Conservation (phyloP, 1,140 invertebrate genomes). For the Drosophila ficusphila region DNA sequence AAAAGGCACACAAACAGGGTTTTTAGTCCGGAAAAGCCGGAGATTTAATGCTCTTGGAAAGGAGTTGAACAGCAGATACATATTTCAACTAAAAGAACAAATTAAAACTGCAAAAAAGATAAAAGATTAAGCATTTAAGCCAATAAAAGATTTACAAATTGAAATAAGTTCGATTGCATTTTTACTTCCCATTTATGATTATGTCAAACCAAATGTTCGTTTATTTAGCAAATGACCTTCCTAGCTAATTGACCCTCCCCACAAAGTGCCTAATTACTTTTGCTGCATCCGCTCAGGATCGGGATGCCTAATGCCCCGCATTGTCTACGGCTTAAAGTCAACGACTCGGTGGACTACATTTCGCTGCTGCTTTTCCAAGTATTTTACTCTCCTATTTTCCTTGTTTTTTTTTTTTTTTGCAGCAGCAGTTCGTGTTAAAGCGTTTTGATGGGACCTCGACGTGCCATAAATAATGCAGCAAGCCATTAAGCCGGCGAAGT, state of each 20-base stretch:
- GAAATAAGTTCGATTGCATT: too few relatives aligned
- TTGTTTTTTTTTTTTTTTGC: too few relatives aligned
- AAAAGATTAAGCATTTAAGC: too few relatives aligned
- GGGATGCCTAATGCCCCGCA: constrained; percentile 57
- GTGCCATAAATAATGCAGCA: constrained; percentile 76
- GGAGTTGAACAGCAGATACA: too few relatives aligned
- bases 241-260: background rate
- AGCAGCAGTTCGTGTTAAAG: constrained; percentile 51
- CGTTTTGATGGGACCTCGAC: constrained; percentile 67
- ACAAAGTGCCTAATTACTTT: constrained; percentile 42
- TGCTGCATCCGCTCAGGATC: constrained; percentile 7
- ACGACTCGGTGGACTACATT: constrained; percentile 55
- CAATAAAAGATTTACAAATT: too few relatives aligned
- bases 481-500: constrained; percentile 62
- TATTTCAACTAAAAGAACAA: too few relatives aligned
- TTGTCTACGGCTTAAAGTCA: constrained; percentile 76
- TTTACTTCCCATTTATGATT: too few relatives aligned
- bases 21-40: background rate
- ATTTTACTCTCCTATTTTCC: constrained; percentile 6
- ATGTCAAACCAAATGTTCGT: too few relatives aligned
- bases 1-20: constrained; percentile 11
- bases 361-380: constrained; percentile 2
- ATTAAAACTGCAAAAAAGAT: too few relatives aligned
- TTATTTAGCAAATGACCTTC: too few relatives aligned
- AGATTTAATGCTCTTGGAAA: constrained; percentile 6